These are phyloP conservation scores for Melikaiella ostensackeni DNA, from an alignment of 2,888 invertebrate genomes.

Conservation along the genomic window DNA sequence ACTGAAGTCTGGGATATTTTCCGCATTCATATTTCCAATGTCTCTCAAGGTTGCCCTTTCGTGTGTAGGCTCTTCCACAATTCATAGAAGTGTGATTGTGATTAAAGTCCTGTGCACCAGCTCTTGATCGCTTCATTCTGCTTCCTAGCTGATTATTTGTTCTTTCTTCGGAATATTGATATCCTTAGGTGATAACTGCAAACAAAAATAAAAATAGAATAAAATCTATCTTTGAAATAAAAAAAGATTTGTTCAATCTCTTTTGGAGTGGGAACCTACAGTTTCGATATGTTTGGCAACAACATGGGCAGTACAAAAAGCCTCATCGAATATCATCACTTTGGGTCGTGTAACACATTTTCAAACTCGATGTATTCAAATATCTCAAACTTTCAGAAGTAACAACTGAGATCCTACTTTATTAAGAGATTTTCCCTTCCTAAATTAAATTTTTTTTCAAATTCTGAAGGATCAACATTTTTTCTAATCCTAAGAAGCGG, in stretches of 20 bases:
- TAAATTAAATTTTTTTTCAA: too few relatives aligned
- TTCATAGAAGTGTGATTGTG: conserved; percentile 57
- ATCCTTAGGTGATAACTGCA: background rate
- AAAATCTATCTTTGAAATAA: background rate
- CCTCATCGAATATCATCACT: too few relatives aligned
- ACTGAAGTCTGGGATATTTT: conserved; percentile 69
- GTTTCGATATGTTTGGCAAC: background rate
- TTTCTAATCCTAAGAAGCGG: too few relatives aligned
- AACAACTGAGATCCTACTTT: too few relatives aligned
- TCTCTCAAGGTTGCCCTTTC: conserved; percentile 63
- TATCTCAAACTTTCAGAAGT: too few relatives aligned
- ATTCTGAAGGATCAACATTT: too few relatives aligned
- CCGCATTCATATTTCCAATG: conserved; percentile 57
- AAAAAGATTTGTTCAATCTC: background rate
- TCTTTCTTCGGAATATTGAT: conserved; percentile 18
- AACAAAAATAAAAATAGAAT: background rate
- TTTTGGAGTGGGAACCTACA: background rate
- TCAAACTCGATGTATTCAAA: too few relatives aligned
- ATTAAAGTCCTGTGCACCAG: conserved; percentile 25
- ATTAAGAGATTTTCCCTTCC: too few relatives aligned
- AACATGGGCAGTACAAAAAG: too few relatives aligned
- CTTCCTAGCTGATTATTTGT: background rate
- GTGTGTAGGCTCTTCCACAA: conserved; percentile 67
- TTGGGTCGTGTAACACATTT: too few relatives aligned
- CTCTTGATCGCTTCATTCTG: background rate